Evolutionary conservation across 2,888 invertebrate genomes (phyloP).

Genomic region (Drosophila neotestacea): DNA sequence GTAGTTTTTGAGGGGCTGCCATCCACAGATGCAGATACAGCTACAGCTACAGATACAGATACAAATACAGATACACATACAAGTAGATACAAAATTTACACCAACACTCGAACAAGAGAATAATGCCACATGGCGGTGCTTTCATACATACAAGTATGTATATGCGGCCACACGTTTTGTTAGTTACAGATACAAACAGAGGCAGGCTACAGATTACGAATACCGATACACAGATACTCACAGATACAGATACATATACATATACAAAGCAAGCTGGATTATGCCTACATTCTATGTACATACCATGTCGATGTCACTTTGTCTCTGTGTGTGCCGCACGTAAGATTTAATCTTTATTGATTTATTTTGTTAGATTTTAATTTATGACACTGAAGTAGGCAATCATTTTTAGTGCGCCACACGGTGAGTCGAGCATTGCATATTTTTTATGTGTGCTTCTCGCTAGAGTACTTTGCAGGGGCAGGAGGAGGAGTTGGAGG

Average conservation of each 20-base stretch:
- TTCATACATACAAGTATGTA: conserved; percentile 33
- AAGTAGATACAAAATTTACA: conserved; percentile 28
- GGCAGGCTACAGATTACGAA: conserved; percentile 53
- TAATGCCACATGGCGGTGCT: conserved; percentile 64
- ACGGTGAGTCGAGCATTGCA: conserved; percentile 41
- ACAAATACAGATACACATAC: conserved; percentile 20
- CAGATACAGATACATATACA: conserved; percentile 44
- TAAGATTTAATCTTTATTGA: conserved; percentile 84
- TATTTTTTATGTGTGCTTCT: conserved; percentile 24
- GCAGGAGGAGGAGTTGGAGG: not conserved
- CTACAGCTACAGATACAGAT: conserved; percentile 24
- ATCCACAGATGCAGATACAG: conserved; percentile 39
- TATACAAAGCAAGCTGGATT: conserved; percentile 68
- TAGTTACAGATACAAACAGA: conserved; percentile 70
- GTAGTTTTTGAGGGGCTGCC: conserved; percentile 75
- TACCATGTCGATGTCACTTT: conserved; percentile 18
- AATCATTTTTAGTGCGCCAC: conserved; percentile 67
- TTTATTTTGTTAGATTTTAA: conserved; percentile 83
- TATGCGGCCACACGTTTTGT: conserved; percentile 75
- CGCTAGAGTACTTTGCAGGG: conserved; percentile 4
- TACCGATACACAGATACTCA: conserved; percentile 47
- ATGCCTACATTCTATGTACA: conserved; percentile 48
- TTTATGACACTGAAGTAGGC: conserved; percentile 80
- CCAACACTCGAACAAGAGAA: conserved; percentile 25
- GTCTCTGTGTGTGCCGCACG: conserved; percentile 50